Evolutionary conservation across 2,888 invertebrate genomes (phyloP).

Genomic region (Chirona hameri): DNA sequence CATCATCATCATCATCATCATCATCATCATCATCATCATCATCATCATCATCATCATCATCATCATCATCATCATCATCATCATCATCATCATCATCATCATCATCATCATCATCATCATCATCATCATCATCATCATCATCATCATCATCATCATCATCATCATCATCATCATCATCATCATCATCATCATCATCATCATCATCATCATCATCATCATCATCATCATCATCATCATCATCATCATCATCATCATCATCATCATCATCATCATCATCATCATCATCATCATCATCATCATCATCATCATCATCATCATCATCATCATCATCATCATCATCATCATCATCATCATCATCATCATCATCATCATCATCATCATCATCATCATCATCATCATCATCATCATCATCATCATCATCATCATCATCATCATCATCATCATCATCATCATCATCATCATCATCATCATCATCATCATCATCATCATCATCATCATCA

Average conservation of each 20-base stretch:
- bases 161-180: constrained; percentile 22
- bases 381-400: constrained; percentile 22
- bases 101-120: too few species aligned
- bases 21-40: neutral
- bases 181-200: constrained; percentile 5
- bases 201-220: constrained; percentile 22
- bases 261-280: constrained; percentile 22
- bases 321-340: constrained; percentile 22
- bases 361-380: constrained; percentile 22
- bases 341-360: constrained; percentile 22
- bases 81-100: constrained; percentile 22
- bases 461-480: constrained; percentile 10
- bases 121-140: constrained; percentile 22
- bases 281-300: constrained; percentile 22
- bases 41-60: too few species aligned
- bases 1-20: constrained; percentile 22
- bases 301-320: constrained; percentile 22
- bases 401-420: constrained; percentile 22
- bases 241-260: constrained; percentile 22
- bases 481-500: too few species aligned
- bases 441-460: constrained; percentile 22
- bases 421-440: constrained; percentile 22
- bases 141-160: too few species aligned
- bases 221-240: constrained; percentile 22
- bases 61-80: constrained; percentile 22